These are phyloP conservation scores for Crepidodera aurea DNA, from an alignment of 2,888 invertebrate species.

Conservation along the genomic window DNA sequence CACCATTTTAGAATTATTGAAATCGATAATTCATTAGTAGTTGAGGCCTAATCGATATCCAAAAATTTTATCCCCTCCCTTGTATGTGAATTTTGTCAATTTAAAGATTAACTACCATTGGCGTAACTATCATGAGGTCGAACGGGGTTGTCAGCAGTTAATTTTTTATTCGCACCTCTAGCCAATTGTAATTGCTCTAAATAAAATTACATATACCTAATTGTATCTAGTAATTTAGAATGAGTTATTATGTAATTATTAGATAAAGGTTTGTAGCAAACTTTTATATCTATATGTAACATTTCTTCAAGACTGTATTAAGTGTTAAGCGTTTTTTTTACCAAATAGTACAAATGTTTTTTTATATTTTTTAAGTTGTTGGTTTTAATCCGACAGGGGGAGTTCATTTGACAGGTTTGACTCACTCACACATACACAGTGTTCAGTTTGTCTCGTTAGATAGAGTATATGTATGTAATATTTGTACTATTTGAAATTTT, in stretches of 20 bases:
- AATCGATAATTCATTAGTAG: constrained; percentile 21
- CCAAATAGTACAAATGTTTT: neutral
- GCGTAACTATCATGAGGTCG: too few relatives aligned
- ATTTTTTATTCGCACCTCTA: too few relatives aligned
- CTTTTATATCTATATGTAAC: neutral
- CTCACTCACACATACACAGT: too few relatives aligned
- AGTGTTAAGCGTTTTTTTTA: neutral
- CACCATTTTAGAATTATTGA: constrained; percentile 13
- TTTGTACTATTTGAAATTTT: too few relatives aligned
- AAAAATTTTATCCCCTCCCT: neutral
- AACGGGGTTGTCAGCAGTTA: too few relatives aligned
- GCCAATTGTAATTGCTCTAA: too few relatives aligned
- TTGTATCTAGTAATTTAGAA: neutral
- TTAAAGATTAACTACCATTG: neutral
- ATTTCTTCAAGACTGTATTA: constrained; percentile 14
- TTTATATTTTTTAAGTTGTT: too few relatives aligned
- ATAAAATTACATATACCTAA: neutral
- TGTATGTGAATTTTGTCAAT: constrained; percentile 6
- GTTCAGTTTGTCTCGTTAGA: too few relatives aligned
- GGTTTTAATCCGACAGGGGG: too few relatives aligned
- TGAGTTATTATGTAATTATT: neutral
- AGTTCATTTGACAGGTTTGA: too few relatives aligned
- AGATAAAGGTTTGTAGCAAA: neutral
- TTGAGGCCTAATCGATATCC: constrained; percentile 23
- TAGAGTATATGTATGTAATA: too few relatives aligned